Evolutionary conservation across 1,140 invertebrate genomes (phyloP).

Genomic region (Lineus longissimus): DNA sequence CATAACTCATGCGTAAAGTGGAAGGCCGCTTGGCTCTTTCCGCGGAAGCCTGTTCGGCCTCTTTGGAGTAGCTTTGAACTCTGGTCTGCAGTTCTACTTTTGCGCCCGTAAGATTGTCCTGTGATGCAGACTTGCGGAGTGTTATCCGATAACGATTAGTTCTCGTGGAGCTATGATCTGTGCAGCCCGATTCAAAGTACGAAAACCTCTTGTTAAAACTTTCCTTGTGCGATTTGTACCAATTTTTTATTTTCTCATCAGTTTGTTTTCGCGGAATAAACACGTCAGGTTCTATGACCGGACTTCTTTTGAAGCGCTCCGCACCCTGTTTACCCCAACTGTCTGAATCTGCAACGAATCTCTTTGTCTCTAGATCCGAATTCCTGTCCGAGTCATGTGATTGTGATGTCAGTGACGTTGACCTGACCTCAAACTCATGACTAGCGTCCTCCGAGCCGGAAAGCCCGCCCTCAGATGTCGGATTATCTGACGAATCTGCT

Average conservation of each 20-base stretch:
- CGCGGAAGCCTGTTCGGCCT: not conserved
- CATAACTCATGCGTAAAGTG: not conserved
- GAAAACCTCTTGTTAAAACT: not conserved
- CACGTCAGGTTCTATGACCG: not conserved
- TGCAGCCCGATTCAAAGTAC: not conserved
- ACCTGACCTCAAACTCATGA: not conserved
- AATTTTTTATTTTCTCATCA: not conserved
- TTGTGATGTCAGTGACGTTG: not conserved
- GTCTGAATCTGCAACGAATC: not conserved
- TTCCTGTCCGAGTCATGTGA: not conserved
- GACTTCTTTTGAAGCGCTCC: not conserved
- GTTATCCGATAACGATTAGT: not conserved
- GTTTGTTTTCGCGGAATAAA: conserved; percentile 2
- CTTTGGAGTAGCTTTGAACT: not conserved
- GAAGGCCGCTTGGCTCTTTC: not conserved
- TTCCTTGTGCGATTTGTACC: not conserved
- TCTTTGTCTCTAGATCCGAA: not conserved
- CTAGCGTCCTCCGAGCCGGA: too few species aligned
- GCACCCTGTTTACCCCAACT: not conserved
- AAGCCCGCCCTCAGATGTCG: too few species aligned
- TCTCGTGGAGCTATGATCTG: not conserved
- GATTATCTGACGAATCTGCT: too few species aligned
- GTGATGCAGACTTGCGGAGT: not conserved
- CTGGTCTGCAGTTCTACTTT: not conserved
- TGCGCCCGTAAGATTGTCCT: not conserved